phyloP scores from a whole-genome alignment of 92 coral and sea anemone genomes.

The Galaxea fascicularis region DNA sequence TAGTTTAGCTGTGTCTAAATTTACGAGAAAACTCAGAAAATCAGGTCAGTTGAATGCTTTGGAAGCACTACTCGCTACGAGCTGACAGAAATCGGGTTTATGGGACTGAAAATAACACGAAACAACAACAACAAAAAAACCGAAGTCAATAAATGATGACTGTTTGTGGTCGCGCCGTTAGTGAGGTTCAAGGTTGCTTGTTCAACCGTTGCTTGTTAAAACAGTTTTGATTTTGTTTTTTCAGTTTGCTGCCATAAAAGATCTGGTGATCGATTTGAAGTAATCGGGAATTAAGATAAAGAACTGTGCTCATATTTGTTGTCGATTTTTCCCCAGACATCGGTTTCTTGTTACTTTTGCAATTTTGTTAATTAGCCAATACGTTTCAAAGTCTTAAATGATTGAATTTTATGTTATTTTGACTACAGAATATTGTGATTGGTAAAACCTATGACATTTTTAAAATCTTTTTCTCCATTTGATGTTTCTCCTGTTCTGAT shows the following conservation, averaged over 20 bases:
- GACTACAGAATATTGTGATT: too few relatives aligned
- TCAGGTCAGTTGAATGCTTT: too few relatives aligned
- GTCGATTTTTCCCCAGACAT: not conserved
- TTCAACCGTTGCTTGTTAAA: constrained; percentile 8
- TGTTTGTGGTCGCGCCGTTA: not conserved
- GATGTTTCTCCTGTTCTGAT: too few relatives aligned
- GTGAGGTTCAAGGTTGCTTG: not conserved
- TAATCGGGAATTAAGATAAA: not conserved
- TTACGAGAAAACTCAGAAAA: too few relatives aligned
- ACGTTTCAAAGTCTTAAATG: too few relatives aligned
- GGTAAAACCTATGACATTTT: too few relatives aligned
- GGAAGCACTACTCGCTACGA: too few relatives aligned
- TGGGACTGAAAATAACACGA: not conserved
- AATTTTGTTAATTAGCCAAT: too few relatives aligned
- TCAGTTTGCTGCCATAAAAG: not conserved
- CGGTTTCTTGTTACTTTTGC: not conserved
- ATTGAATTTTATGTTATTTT: too few relatives aligned
- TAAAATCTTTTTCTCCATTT: too few relatives aligned
- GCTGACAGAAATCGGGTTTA: not conserved
- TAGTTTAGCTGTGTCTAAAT: not conserved
- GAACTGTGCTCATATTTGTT: not conserved
- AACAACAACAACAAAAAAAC: not conserved
- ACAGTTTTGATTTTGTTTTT: constrained; percentile 8
- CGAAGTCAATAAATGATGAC: not conserved
- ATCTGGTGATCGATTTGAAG: not conserved